phyloP scores from a whole-genome alignment of 2,888 invertebrate species.

The Elmis aenea region DNA sequence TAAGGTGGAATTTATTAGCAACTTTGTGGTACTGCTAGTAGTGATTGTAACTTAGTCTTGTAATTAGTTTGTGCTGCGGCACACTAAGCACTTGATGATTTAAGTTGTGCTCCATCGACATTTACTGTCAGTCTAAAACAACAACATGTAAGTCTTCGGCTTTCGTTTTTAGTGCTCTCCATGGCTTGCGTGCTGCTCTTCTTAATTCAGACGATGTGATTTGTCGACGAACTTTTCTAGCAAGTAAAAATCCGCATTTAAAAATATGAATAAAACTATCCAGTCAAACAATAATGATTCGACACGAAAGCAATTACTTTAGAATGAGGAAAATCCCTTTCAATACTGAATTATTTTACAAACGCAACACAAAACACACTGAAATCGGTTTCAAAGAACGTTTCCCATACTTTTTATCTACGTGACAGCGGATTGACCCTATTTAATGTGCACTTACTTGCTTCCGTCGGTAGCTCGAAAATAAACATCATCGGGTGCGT shows the following conservation, averaged over 20 bases:
- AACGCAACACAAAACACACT: too few species aligned
- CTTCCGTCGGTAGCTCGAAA: constrained; percentile 87
- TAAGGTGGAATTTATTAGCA: too few species aligned
- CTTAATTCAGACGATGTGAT: constrained; percentile 74
- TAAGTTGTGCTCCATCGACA: constrained; percentile 11
- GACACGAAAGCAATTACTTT: too few species aligned
- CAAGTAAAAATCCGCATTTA: too few species aligned
- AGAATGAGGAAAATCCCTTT: too few species aligned
- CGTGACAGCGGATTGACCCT: too few species aligned
- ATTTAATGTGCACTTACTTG: constrained; percentile 61
- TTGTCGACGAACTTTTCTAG: constrained; percentile 79
- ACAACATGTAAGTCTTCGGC: constrained; percentile 59
- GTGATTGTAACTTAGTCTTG: constrained; percentile 25
- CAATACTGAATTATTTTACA: too few species aligned
- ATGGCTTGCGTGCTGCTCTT: constrained; percentile 81
- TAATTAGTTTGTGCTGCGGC: constrained; percentile 24
- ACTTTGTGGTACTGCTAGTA: constrained; percentile 32
- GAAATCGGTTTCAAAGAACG: too few species aligned
- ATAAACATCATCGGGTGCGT: constrained; percentile 95
- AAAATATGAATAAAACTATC: not conserved
- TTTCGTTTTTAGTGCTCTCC: constrained; percentile 58
- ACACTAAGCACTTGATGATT: constrained; percentile 37
- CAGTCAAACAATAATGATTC: constrained; percentile 1
- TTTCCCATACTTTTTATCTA: too few species aligned
- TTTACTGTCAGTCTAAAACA: constrained; percentile 66